These are phyloP conservation scores for Bos taurus DNA, from an alignment of 2,113 vertebrate species.

Conservation along the genomic window ARS-UCD2.0 NC_037333.1:28766501-28767000, in stretches of 20 bases:
- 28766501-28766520: background rate
- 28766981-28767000: background rate
- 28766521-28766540: background rate
- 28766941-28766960: background rate
- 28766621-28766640: background rate
- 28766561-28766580: background rate
- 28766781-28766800: background rate
- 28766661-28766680: background rate
- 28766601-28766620: background rate
- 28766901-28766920: background rate
- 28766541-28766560: background rate
- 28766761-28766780: background rate
- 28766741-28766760: background rate
- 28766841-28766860: background rate
- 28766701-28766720: background rate
- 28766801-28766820: background rate
- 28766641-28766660: background rate
- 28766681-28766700: fast-evolving
- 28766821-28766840: background rate
- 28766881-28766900: background rate
- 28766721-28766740: background rate
- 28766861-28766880: background rate
- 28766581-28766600: background rate
- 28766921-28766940: background rate
- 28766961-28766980: fast-evolving